phyloP scores from a whole-genome alignment of 2,888 invertebrate genomes.

The Caenorhabditis becei region DNA sequence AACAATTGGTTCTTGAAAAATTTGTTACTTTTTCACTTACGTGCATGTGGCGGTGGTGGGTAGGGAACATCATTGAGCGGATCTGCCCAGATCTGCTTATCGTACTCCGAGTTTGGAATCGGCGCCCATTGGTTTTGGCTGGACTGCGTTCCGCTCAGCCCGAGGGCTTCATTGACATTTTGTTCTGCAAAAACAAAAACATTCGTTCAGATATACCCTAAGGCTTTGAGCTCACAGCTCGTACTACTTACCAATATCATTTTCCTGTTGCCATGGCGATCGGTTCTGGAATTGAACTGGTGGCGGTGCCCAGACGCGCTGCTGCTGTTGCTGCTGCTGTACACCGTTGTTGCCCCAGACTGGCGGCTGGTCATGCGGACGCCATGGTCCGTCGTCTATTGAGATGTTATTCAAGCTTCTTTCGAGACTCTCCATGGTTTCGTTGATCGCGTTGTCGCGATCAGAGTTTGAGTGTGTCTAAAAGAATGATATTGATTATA shows the following conservation, averaged over 20 bases:
- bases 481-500: conserved; percentile 23
- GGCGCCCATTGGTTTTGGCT: conserved; percentile 62
- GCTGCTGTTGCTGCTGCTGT: conserved; percentile 33
- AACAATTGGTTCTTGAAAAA: not conserved
- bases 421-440: conserved; percentile 68
- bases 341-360: conserved; percentile 48
- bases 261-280: conserved; percentile 54
- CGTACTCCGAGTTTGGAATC: conserved; percentile 55
- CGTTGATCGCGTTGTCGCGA: conserved; percentile 57
- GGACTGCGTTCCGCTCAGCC: conserved; percentile 38
- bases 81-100: conserved; percentile 62
- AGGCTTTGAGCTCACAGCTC: not conserved
- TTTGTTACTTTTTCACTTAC: conserved; percentile 18
- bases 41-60: conserved; percentile 46
- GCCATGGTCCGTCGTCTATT: conserved; percentile 69
- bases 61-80: conserved; percentile 44
- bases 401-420: conserved; percentile 67
- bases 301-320: conserved; percentile 54
- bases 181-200: conserved; percentile 37
- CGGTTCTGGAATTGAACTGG: conserved; percentile 39
- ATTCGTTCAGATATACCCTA: too few relatives aligned
- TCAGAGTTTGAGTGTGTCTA: conserved; percentile 54
- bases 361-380: conserved; percentile 65
- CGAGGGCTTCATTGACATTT: conserved; percentile 54
- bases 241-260: conserved; percentile 35